Evolutionary conservation across 2,888 invertebrate species (phyloP).

Genomic region (Phaonia tiefii): DNA sequence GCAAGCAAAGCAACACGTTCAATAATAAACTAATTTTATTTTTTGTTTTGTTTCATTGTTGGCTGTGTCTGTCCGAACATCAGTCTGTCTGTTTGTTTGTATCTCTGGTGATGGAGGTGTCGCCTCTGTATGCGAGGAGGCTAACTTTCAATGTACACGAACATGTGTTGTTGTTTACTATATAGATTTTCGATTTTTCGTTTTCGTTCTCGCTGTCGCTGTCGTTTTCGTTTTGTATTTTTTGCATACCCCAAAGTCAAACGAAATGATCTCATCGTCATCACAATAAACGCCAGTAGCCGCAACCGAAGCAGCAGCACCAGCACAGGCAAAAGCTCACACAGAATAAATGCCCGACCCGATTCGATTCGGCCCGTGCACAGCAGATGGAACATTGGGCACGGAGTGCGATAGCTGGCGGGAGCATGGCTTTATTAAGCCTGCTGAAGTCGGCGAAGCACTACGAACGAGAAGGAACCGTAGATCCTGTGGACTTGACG

Average conservation of each 20-base stretch:
- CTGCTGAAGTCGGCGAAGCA: too few species aligned
- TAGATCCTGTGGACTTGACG: too few species aligned
- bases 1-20: constrained; percentile 35
- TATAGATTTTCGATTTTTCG: constrained; percentile 54
- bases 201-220: too few species aligned
- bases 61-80: background rate
- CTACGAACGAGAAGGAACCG: too few species aligned
- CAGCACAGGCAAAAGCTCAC: constrained; percentile 26
- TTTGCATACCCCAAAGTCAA: constrained; percentile 70
- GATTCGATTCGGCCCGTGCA: too few species aligned
- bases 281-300: constrained; percentile 57
- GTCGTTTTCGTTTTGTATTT: constrained; percentile 32
- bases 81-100: too few species aligned
- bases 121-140: constrained; percentile 37
- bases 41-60: constrained; percentile 51
- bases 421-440: too few species aligned
- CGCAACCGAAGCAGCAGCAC: background rate
- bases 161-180: constrained; percentile 28
- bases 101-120: background rate
- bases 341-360: background rate
- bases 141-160: constrained; percentile 43
- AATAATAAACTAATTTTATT: constrained; percentile 52
- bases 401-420: too few species aligned
- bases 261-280: constrained; percentile 75
- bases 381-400: too few species aligned